Conservation (phyloP, 2,113 vertebrate genomes). For the Epinephelus cyanopodus region DNA sequence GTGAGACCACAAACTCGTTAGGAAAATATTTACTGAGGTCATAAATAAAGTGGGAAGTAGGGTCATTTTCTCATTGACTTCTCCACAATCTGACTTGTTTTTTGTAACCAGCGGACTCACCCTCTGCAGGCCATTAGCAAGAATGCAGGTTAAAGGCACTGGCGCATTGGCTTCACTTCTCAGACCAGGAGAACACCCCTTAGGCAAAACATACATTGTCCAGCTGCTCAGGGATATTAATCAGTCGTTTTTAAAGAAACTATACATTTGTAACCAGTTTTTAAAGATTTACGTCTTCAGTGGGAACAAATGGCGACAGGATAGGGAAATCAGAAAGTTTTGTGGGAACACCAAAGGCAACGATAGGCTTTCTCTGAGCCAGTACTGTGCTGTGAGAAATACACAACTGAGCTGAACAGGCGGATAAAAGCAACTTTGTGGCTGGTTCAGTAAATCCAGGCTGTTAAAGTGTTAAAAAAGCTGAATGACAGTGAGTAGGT, state of each 20-base stretch:
- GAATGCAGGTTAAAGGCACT: too few species aligned
- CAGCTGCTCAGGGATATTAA: neutral
- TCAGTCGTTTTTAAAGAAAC: neutral
- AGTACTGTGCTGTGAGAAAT: neutral
- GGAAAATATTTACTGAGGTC: too few species aligned
- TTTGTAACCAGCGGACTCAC: too few species aligned
- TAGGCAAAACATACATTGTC: neutral
- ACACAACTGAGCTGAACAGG: neutral
- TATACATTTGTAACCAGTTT: neutral
- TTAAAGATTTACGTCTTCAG: neutral
- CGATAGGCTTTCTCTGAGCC: neutral
- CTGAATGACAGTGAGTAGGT: conserved; percentile 20
- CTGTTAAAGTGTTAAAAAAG: conserved; percentile 1
- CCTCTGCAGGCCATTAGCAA: too few species aligned
- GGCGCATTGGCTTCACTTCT: too few species aligned
- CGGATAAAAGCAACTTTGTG: neutral
- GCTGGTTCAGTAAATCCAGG: neutral
- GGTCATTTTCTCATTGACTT: too few species aligned
- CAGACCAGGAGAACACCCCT: too few species aligned
- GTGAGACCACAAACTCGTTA: too few species aligned
- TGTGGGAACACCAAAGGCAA: neutral
- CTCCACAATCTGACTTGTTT: too few species aligned
- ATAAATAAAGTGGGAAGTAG: too few species aligned
- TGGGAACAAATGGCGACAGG: neutral
- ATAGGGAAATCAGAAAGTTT: too few species aligned